phyloP scores from a whole-genome alignment of 1,140 invertebrate species.

The Bombus pyrosoma region DNA sequence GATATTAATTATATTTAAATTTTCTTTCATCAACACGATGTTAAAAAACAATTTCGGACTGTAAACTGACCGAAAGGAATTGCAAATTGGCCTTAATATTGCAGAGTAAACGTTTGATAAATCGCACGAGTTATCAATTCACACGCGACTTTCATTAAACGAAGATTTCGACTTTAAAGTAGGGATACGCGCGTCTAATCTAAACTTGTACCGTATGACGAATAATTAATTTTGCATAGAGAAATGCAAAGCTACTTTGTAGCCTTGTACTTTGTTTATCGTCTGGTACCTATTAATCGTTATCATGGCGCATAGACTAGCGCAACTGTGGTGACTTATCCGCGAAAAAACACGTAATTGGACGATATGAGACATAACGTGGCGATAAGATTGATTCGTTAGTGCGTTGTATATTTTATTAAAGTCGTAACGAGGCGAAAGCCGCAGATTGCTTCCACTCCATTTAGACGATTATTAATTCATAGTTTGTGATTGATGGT shows the following conservation, averaged over 20 bases:
- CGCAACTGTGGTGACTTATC: too few relatives aligned
- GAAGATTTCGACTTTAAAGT: neutral
- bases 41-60: too few relatives aligned
- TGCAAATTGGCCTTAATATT: too few relatives aligned
- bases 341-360: neutral
- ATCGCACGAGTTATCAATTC: neutral
- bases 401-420: neutral
- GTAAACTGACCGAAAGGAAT: too few relatives aligned
- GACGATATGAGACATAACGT: neutral
- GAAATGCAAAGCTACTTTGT: too few relatives aligned
- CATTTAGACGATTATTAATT: slow-evolving; percentile 1
- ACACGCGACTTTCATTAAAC: neutral
- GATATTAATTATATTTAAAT: too few relatives aligned
- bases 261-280: neutral
- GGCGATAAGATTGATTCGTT: slow-evolving; percentile 15
- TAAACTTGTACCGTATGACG: neutral
- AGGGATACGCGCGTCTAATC: neutral
- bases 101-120: neutral
- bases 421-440: neutral
- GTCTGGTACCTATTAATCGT: neutral
- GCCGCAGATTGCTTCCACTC: neutral
- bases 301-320: neutral
- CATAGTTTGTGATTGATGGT: neutral
- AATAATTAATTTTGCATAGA: neutral
- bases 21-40: too few relatives aligned